Base-by-base conservation (phyloP, 37 sponge, comb jelly and placozoan genomes). In the Cliona cf. orientalis region DNA sequence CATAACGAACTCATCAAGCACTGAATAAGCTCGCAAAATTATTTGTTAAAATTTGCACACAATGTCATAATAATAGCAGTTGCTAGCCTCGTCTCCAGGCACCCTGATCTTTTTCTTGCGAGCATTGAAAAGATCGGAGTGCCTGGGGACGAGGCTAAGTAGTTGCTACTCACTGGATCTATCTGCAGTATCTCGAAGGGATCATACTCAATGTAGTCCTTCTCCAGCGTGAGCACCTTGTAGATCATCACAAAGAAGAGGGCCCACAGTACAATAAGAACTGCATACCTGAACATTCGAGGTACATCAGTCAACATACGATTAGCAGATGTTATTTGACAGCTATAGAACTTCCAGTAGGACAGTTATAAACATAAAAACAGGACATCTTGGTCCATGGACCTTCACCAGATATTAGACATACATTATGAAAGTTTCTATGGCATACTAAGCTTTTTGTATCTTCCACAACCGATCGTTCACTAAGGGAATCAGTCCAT, bases 111-210 rank as follows among this genome's bases (percentile, higher is more conserved):
- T n/a, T n/a, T n/a, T n/a, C n/a, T n/a, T n/a, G n/a, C n/a, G n/a
- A n/a, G n/a, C n/a, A n/a, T n/a, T n/a, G n/a, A n/a, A n/a, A n/a
- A n/a, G n/a, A n/a, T n/a, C n/a, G n/a, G n/a, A n/a, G n/a, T n/a
- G n/a, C n/a, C n/a, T n/a, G n/a, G n/a, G n/a, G n/a, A n/a, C n/a
- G n/a, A n/a, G 25, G 64, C 28, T 31, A 28, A 62, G 29, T 62
- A 26, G 64, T 62, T 31, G 6, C 25, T n/a, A 7, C 64, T 62
- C 41, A 91, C 93, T n/a, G 84, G 61, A 72, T 90, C 86, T 5
- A 96, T 28, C 39, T 87, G 79, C 72, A 96, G 89, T 12, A 96
- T 93, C 36, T 71, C 82, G 58, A 82, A 96, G 35, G 97, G 97
- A 66, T 96, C 94, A 68, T 90, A 96, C 73, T 82, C 82, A 2